Percentiles rank a stretch among this genome's conserved stretches.
These are phyloP conservation scores for Apodemus speciosus DNA, from an alignment of 2,113 vertebrate species.

Conservation along the genomic window DNA sequence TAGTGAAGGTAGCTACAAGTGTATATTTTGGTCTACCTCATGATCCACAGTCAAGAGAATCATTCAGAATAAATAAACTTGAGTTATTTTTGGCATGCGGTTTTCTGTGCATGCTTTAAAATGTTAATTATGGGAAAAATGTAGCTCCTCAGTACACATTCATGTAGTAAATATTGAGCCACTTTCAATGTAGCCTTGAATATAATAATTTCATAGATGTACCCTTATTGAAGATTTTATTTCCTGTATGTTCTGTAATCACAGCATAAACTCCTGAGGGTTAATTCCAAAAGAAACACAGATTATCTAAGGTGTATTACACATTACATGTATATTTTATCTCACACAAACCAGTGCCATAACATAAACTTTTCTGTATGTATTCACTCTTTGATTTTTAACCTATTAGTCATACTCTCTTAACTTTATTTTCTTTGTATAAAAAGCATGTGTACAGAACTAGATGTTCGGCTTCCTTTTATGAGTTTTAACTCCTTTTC, in stretches of 20 bases:
- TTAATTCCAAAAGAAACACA: background rate
- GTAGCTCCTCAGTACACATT: background rate
- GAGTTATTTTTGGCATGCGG: background rate
- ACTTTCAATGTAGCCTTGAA: constrained; percentile 4
- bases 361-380: background rate
- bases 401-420: background rate
- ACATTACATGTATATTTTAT: background rate
- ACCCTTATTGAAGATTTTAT: background rate
- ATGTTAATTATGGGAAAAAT: constrained; percentile 24
- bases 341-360: background rate
- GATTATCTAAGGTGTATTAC: background rate
- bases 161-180: constrained; percentile 22
- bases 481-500: background rate
- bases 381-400: background rate
- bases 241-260: background rate
- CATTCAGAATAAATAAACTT: background rate
- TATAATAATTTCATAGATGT: constrained; percentile 45
- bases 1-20: background rate
- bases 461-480: background rate
- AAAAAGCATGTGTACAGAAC: background rate
- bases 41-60: background rate
- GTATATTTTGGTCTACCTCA: background rate
- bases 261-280: background rate
- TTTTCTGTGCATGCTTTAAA: background rate
- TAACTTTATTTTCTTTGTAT: background rate